These are phyloP conservation scores for Nymphalis c-album DNA, from an alignment of 2,888 invertebrate genomes.

Conservation along the genomic window DNA sequence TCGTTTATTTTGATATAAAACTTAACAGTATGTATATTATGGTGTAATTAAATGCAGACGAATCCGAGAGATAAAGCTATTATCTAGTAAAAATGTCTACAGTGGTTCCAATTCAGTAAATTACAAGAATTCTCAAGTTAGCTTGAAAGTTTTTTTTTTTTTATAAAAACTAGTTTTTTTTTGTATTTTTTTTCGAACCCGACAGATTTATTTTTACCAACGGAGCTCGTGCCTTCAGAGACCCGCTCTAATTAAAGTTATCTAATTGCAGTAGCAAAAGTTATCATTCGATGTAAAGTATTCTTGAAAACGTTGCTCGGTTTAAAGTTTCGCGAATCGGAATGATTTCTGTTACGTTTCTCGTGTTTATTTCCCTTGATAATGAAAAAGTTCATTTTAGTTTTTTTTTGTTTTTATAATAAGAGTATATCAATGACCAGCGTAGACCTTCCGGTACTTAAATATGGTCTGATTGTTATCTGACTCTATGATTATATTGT, in stretches of 20 bases:
- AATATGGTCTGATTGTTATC: too few species aligned
- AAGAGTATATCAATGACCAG: neutral
- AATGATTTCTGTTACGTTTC: constrained; percentile 12
- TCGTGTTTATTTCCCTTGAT: constrained; percentile 21
- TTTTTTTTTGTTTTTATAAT: neutral
- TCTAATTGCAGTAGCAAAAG: constrained; percentile 31
- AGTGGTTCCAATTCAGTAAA: neutral
- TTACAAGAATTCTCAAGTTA: neutral
- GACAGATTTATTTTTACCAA: neutral
- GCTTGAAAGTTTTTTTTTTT: neutral
- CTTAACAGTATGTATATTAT: too few species aligned
- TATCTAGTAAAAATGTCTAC: neutral
- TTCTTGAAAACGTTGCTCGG: constrained; percentile 20
- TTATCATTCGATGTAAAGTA: constrained; percentile 19
- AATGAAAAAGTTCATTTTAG: neutral
- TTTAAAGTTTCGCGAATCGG: constrained; percentile 29
- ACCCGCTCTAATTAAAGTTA: constrained; percentile 32
- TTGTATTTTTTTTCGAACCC: neutral
- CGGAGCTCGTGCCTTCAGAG: constrained; percentile 17
- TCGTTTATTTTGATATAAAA: too few species aligned
- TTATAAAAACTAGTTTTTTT: constrained; percentile 5
- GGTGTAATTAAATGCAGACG: too few species aligned
- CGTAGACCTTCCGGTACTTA: too few species aligned
- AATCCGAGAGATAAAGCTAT: too few species aligned
- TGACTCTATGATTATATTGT: too few species aligned